These are phyloP conservation scores for Ispidina picta DNA, from an alignment of 2,797 vertebrate genomes.

Conservation along the genomic window DNA sequence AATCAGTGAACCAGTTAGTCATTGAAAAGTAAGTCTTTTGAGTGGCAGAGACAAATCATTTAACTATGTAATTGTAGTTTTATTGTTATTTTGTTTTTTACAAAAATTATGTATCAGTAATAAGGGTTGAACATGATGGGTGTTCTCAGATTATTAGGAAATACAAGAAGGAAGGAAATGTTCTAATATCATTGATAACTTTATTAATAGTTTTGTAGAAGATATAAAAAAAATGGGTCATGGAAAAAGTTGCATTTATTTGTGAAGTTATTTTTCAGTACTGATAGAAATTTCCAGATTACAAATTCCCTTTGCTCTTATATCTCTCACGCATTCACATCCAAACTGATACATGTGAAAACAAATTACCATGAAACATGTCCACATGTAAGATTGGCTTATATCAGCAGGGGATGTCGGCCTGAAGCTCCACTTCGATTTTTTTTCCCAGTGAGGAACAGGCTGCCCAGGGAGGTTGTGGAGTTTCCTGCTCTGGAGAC, in stretches of 20 bases:
- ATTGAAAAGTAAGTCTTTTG: not conserved
- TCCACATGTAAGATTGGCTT: not conserved
- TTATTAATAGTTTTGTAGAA: not conserved
- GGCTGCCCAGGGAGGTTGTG: too few relatives aligned
- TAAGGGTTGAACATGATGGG: not conserved
- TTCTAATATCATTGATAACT: not conserved
- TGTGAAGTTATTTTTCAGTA: not conserved
- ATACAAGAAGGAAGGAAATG: not conserved
- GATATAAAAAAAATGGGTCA: not conserved
- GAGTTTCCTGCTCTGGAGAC: too few relatives aligned
- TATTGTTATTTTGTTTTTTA: not conserved
- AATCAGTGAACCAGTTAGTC: not conserved
- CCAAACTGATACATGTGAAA: not conserved
- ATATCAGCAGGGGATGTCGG: not conserved
- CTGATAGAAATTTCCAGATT: not conserved
- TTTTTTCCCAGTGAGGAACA: too few relatives aligned
- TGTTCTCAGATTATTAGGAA: not conserved
- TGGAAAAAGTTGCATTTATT: not conserved
- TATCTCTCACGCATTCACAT: not conserved
- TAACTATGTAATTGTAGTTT: not conserved
- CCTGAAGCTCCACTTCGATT: not conserved
- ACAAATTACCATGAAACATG: not conserved
- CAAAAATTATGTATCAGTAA: not conserved
- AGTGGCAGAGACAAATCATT: not conserved
- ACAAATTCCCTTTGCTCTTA: not conserved